Base-by-base conservation (phyloP, 2,888 invertebrate species). In the Horisme vitalbata region DNA sequence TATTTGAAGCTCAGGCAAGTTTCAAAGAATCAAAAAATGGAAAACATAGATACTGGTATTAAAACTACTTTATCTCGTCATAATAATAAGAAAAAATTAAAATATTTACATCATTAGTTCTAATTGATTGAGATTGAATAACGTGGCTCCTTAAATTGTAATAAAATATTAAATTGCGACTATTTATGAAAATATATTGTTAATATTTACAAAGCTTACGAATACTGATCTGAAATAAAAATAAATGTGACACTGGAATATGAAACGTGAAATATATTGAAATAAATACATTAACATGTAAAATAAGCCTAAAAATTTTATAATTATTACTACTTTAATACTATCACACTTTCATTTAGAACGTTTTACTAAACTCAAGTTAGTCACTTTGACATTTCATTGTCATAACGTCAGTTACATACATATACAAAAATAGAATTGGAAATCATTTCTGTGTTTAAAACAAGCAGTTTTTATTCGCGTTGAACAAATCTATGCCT, bases 61-160 rank as follows among this genome's bases (percentile, higher is more conserved):
- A n/a, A n/a, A n/a, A n/a, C n/a, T n/a, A n/a, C n/a, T n/a, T n/a
- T n/a, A n/a, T n/a, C n/a, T n/a, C n/a, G n/a, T n/a, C n/a, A n/a
- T n/a, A n/a, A n/a, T n/a, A n/a, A n/a, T 18, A 18, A 5, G 4
- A 6, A 9, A 18, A 15, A 28, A 70, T 63, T 58, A 64, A 65
- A 59, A 62, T 79, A 83, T 83, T 78, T 82, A 84, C 81, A 83
- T n/a, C n/a, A n/a, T 56, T 59, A 77, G 68, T 71, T 71, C 65
- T 65, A 61, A 65, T 63, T n/a, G n/a, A 66, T 55, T 55, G 68
- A 73, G 68, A 83, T 81, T n/a, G n/a, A n/a, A n/a, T n/a, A 52
- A 55, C 45, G 54, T 36, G 43, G 37, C 20, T 26, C 23, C 50
- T 5, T 26, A 35, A 21, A 9, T 20, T 8, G 8, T 36, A 80